phyloP scores from a whole-genome alignment of 2,113 vertebrate species.

The Ochotona curzoniae region DNA sequence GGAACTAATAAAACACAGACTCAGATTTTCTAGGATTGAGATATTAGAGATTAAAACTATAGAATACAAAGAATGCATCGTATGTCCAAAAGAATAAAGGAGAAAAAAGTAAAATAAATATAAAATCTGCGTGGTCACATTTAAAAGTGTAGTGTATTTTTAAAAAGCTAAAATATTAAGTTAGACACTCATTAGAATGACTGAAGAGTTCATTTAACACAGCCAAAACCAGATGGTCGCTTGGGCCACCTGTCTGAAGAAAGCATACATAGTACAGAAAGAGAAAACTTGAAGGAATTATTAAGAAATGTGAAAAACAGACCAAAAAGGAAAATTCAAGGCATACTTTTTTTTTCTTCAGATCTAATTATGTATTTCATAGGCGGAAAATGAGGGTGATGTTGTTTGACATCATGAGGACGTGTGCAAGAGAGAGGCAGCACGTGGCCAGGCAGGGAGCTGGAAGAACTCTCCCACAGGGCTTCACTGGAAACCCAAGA shows the following conservation, averaged over 20 bases:
- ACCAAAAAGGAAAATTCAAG: neutral
- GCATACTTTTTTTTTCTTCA: neutral
- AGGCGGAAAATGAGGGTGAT: too few relatives aligned
- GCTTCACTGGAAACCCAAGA: too few relatives aligned
- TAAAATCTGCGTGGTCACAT: neutral
- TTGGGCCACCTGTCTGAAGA: neutral
- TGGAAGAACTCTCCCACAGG: too few relatives aligned
- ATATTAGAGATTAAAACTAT: neutral
- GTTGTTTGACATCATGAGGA: too few relatives aligned
- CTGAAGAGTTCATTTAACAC: neutral
- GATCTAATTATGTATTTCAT: too few relatives aligned
- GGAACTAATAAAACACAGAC: constrained; percentile 19
- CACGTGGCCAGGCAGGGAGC: too few relatives aligned
- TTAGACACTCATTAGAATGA: neutral
- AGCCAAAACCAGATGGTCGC: neutral
- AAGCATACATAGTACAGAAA: neutral
- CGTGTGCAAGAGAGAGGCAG: too few relatives aligned
- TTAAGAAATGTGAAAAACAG: neutral
- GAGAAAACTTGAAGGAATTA: neutral
- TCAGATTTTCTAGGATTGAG: neutral
- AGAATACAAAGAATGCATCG: neutral
- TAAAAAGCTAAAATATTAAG: neutral
- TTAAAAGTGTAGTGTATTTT: neutral
- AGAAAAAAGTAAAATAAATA: neutral
- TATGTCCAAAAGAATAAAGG: neutral